Evolutionary conservation across 2,888 invertebrate genomes (phyloP), one percentile per base, ranked within the genome.

Genomic region (Clanis bilineata): DNA sequence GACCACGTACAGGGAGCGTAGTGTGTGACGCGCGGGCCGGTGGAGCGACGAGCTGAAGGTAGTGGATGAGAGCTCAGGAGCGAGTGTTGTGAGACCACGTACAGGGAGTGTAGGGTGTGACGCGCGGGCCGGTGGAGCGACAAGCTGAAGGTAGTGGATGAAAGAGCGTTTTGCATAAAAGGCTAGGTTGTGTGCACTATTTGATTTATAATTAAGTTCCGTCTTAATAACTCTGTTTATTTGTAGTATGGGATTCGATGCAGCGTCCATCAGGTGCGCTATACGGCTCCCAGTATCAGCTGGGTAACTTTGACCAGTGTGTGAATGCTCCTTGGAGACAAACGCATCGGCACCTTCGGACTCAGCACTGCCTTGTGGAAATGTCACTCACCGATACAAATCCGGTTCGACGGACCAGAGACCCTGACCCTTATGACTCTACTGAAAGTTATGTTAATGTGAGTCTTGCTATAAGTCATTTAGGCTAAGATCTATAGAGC

Each of bases 181-280:
- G n/a, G n/a, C n/a, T n/a, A n/a, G n/a, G n/a, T n/a, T n/a, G n/a
- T n/a, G n/a, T n/a, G n/a, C n/a, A n/a, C n/a, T n/a, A n/a, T n/a
- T n/a, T n/a, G n/a, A n/a, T n/a, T n/a, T n/a, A n/a, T n/a, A n/a
- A 1, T 39, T 10, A 39, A 18, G 18, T 41, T 41, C n/a, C 5
- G 1, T 41, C 12, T 2, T 51, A 32, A 51, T 32, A 9, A 7
- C 28, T 6, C 0, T 18, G 3, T 22, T 22, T 51, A 15, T 32
- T 28, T 59, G 0, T 58, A 74, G 74, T 70, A 4, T 74, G 74
- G 74, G 70, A 75, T 9, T 68, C 74, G 2, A 74, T 73, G 64
- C 66, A 69, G 4, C n/a, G 67, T 0, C 76, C 74, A 4, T 47
- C 43, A 1, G 74, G 70, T 0, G 64, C 62, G 18, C 62, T 75